Evolutionary conservation across 2,113 vertebrate genomes (phyloP).

Genomic region (Gobius niger): DNA sequence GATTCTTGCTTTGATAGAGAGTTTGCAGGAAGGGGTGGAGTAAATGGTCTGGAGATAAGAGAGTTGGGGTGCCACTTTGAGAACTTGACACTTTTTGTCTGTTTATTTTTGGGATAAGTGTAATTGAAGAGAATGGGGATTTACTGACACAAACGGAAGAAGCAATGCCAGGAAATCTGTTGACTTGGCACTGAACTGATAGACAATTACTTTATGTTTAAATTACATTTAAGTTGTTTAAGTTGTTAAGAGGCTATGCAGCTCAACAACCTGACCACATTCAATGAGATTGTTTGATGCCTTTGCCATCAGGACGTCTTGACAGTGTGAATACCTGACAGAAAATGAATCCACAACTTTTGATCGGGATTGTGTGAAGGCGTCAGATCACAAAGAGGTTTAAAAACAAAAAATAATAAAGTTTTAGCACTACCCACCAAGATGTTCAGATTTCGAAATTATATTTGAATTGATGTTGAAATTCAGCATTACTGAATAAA

Average conservation of each 20-base stretch:
- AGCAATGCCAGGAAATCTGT: slow-evolving; percentile 48
- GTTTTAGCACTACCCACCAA: too few relatives aligned
- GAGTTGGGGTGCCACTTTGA: background rate
- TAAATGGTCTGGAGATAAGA: slow-evolving; percentile 48
- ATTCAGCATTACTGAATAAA: too few relatives aligned
- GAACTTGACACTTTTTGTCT: slow-evolving; percentile 17
- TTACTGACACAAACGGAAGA: slow-evolving; percentile 20
- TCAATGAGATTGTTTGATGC: too few relatives aligned
- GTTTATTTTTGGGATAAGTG: slow-evolving; percentile 59
- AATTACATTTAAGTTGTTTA: background rate
- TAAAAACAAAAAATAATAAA: too few relatives aligned
- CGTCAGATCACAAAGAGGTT: too few relatives aligned
- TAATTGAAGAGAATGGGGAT: slow-evolving; percentile 44
- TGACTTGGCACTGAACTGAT: background rate
- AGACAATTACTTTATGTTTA: background rate
- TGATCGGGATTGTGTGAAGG: too few relatives aligned
- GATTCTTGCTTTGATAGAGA: slow-evolving; percentile 45
- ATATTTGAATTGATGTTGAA: too few relatives aligned
- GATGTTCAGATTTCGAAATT: too few relatives aligned
- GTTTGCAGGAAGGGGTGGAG: slow-evolving; percentile 51
- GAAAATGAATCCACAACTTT: too few relatives aligned
- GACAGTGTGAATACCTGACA: too few relatives aligned
- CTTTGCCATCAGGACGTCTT: too few relatives aligned
- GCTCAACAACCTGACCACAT: too few relatives aligned
- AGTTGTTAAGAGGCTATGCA: background rate